Base-by-base conservation (phyloP, 2,888 invertebrate species). In the Rhyacophila evoluta region DNA sequence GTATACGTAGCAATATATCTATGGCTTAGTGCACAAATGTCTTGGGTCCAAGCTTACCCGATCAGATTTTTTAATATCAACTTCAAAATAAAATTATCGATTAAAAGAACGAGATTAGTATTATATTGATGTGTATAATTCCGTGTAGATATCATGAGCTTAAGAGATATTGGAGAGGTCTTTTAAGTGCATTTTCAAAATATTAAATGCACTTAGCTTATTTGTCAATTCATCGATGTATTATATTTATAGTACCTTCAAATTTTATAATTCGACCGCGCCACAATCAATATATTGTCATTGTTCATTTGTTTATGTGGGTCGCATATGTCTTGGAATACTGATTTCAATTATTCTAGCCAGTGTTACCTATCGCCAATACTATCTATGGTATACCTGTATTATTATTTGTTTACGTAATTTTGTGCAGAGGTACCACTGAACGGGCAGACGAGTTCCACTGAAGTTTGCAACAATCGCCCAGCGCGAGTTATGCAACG, bases 321-420 rank as follows among this genome's bases (percentile, higher is more conserved):
- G 55, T 19, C 55, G 55, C 55, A 4, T 55, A 10, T 4, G 55
- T 55, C 55, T 55, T 19, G 55, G 55, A 55, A 55, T 55, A 55
- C 55, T 55, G 19, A 55, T 55, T 55, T 55, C 55, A 19, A 25
- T 55, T 55, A 55, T 55, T 55, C 55, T 55, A 55, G 29, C 6
- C 2, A 33, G 55, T 55, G 55, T 55, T 55, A 55, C 55, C 55
- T 25, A 55, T 55, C 55, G 15, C 19, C 55, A 55, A 19, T 55
- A n/a, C 55, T 55, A 55, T 55, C 55, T 55, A 55, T 2, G 55
- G 55, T 19, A 19, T 55, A 55, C 55, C 55, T 55, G 6, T 55
- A 55, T 55, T 55, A 55, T 55, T 28, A 74, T 41, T 55, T 33
- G 67, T 74, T 74, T 74, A 39, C 74, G 67, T 37, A 68, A 74